Evolutionary conservation across 1,140 invertebrate species (phyloP).

Genomic region (Phthorimaea operculella): DNA sequence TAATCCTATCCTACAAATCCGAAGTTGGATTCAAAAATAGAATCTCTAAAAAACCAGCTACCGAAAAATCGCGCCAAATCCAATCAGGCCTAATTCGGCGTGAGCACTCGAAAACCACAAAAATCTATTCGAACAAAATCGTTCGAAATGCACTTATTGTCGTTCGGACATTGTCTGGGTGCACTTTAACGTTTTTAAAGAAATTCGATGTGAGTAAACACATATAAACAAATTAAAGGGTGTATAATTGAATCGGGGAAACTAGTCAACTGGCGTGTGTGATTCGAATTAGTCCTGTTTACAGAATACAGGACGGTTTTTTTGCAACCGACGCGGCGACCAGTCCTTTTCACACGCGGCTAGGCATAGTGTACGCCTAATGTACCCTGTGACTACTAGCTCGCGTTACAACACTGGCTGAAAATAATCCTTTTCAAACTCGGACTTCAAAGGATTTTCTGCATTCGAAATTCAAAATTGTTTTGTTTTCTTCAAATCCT

Average conservation of each 20-base stretch:
- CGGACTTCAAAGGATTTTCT: too few species aligned
- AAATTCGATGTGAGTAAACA: conserved; percentile 40
- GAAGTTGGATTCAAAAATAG: not conserved
- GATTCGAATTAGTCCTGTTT: conserved; percentile 63
- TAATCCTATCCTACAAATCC: not conserved
- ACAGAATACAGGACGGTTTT: conserved; percentile 10
- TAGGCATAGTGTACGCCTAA: conserved; percentile 2
- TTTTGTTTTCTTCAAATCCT: too few species aligned
- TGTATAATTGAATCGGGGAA: conserved; percentile 61
- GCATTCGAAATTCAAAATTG: too few species aligned
- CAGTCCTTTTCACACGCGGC: conserved; percentile 55
- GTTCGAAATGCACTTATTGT: conserved; percentile 40
- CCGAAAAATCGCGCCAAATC: conserved; percentile 5
- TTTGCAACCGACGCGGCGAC: conserved; percentile 37
- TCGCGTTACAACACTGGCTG: too few species aligned
- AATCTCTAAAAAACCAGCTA: not conserved
- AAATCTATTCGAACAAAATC: conserved; percentile 38
- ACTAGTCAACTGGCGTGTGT: conserved; percentile 54
- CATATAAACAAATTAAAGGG: conserved; percentile 52
- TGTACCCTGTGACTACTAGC: too few species aligned
- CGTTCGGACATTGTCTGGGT: conserved; percentile 36
- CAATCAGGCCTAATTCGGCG: conserved; percentile 24
- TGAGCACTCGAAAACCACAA: conserved; percentile 27
- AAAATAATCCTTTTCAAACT: too few species aligned
- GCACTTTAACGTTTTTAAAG: conserved; percentile 27